Base-by-base conservation (phyloP, 2,113 vertebrate genomes). In the Empidonax alnorum region DNA sequence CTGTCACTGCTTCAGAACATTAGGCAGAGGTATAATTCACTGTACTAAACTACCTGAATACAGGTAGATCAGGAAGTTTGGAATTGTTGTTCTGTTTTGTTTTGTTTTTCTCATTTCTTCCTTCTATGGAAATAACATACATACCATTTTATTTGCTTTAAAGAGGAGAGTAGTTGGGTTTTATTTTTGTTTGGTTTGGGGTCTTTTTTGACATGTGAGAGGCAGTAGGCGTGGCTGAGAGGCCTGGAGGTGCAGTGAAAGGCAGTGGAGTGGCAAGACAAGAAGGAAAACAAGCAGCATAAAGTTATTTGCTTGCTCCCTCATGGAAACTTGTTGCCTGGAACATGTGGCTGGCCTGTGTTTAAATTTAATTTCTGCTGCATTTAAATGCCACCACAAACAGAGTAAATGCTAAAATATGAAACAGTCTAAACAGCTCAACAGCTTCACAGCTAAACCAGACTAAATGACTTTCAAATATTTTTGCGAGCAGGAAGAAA, bases 361-460 rank as follows among this genome's bases (percentile, higher is more conserved):
- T 87, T 94, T 67, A 66, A 93, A 85, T 85, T 75, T 86, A 47
- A 90, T 90, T 95, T 84, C 47, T 90, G 25, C 49, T 90, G 83
- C 59, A 88, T 95, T 92, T 86, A 94, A 90, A 94, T 87, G 84
- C 53, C 80, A 87, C 94, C 56, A 93, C 89, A 93, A 95, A 88
- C 31, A 67, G n/a, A 78, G 52, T 37, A 41, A 86, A 93, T 61
- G 69, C 76, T 94, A 72, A 93, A 94, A 89, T 44, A 67, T 6
- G 52, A 41, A 41, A n/a, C 63, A 47, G 42, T 66, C 50, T 49
- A 69, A 93, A 88, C 50, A 90, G 52, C 37, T 69, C 52, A 78
- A 65, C 65, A 33, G 61, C 31, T 89, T 88, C 75, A 83, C 76
- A 74, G 93, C 83, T 49, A 76, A 84, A 76, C 16, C 75, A 83